Percentiles rank a stretch among this genome's conserved stretches.
Conservation (phyloP, 2,797 vertebrate species). For the Setipinna tenuifilis region DNA sequence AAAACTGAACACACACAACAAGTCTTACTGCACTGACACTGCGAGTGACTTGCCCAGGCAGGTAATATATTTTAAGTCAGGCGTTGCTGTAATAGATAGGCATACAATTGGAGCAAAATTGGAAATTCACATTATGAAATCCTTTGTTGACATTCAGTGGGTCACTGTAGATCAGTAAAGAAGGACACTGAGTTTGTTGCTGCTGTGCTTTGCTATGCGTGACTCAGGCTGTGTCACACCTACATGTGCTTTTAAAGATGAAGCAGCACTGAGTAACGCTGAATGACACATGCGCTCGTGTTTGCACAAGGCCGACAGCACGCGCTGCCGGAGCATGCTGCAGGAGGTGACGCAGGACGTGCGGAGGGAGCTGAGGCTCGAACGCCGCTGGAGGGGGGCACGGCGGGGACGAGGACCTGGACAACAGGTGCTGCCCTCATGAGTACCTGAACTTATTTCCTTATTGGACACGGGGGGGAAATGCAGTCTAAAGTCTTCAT, state of each 20-base stretch:
- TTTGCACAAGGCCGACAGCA: background rate
- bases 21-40: background rate
- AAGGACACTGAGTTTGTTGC: background rate
- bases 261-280: background rate
- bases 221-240: background rate
- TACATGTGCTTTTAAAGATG: background rate
- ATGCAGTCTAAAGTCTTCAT: too few species aligned
- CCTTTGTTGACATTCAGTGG: too few species aligned
- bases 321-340: background rate
- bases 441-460: background rate
- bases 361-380: background rate
- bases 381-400: background rate
- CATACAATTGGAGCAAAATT: background rate
- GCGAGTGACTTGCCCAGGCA: background rate
- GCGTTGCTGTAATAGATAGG: background rate
- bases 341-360: background rate
- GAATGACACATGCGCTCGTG: background rate
- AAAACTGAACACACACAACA: background rate
- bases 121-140: background rate
- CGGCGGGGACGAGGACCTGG: background rate
- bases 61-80: background rate
- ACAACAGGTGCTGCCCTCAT: background rate
- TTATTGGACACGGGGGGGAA: too few species aligned
- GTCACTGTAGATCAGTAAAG: background rate
- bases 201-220: background rate